Evolutionary conservation across 2,113 vertebrate species (phyloP), one percentile per base, ranked within the genome.

Genomic region (Crotophaga sulcirostris): DNA sequence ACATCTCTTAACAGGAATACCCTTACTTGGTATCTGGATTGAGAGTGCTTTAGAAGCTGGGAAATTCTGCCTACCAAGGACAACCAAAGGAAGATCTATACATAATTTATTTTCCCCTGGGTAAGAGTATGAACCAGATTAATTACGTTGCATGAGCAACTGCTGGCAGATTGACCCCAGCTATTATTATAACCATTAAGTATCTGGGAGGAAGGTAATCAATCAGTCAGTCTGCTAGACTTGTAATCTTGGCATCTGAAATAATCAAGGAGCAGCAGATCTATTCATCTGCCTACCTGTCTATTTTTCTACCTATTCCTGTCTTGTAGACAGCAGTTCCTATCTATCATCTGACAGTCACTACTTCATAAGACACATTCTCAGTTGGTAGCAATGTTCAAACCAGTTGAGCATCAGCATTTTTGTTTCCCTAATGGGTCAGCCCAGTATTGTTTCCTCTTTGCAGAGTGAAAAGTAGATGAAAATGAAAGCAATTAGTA

Each of bases 91-190:
- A 94, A 92, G 76, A 70, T 6, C 31, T 13, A 89, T 96, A 38
- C 67, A 89, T 97, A 90, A 96, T 94, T 93, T 90, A 93, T 94
- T 64, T 89, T 90, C 90, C 90, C 86, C 34, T 70, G 72, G 76
- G 79, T 70, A 78, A 92, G 13, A 33, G 59, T 84, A 93, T 84
- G 91, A 95, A 90, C 42, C 68, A 96, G 89, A 92, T 95, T 92
- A 97, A 95, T 95, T 94, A 95, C 93, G 86, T 90, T 58, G 52
- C 68, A 54, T 47, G 68, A 96, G 56, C 72, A 90, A 31, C 51
- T 10, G 19, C 72, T 88, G 75, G 64, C 83, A 93, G 90, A 55
- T 90, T 90, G 89, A 96, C 89, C 86, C 64, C 91, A 89, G 68
- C 76, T 93, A 74, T 95, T 94, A 96, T 90, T 90, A 75, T 47